Conservation (phyloP, 2,888 invertebrate species). For the Phengaris alcon region DNA sequence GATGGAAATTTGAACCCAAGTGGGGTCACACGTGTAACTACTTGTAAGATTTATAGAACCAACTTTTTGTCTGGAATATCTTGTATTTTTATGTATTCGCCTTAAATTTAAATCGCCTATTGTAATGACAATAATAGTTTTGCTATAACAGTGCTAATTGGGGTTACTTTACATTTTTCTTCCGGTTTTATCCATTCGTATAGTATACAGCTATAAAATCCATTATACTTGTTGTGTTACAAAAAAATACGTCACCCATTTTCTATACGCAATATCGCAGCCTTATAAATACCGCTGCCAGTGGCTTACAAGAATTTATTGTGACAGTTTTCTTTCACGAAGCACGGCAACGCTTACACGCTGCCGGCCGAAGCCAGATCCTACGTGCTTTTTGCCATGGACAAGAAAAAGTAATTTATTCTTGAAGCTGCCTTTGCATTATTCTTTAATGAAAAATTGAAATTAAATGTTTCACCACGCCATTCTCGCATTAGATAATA, state of each 20-base stretch:
- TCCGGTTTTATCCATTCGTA: too few species aligned
- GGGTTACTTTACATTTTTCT: too few species aligned
- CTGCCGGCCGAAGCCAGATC: not conserved
- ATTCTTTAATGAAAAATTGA: too few species aligned
- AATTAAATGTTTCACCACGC: too few species aligned
- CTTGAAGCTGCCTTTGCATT: too few species aligned
- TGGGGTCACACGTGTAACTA: not conserved
- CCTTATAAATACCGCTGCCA: slow-evolving; percentile 9
- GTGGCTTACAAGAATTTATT: slow-evolving; percentile 25
- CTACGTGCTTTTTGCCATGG: not conserved
- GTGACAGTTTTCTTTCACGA: slow-evolving; percentile 20
- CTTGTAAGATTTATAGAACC: not conserved
- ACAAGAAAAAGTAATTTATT: not conserved
- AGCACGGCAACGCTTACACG: slow-evolving; percentile 11
- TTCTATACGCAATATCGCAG: slow-evolving; percentile 21
- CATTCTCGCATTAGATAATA: too few species aligned
- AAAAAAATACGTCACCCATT: not conserved
- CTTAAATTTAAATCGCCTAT: too few species aligned
- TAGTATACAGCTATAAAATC: not conserved
- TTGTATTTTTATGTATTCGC: not conserved
- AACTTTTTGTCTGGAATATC: not conserved
- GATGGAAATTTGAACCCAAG: not conserved
- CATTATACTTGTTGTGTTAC: not conserved
- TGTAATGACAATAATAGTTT: too few species aligned
- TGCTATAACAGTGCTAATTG: too few species aligned